These are phyloP conservation scores for Hormiphora californensis DNA, from an alignment of 37 sponge, comb jelly and placozoan genomes.

Conservation along the genomic window DNA sequence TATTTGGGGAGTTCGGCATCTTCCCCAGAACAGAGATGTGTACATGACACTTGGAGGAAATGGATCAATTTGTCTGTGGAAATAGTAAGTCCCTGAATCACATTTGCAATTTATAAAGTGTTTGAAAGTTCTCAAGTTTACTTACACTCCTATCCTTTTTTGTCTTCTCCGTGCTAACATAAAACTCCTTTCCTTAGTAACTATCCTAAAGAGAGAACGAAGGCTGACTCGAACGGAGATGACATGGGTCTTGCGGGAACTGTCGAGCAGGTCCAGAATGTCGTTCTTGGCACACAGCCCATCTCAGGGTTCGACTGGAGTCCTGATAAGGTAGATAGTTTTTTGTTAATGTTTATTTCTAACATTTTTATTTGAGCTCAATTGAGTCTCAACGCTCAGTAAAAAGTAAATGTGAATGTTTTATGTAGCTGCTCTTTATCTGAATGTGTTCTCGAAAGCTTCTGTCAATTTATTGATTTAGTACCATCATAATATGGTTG, in stretches of 20 bases:
- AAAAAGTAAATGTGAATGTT: too few relatives aligned
- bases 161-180: background rate
- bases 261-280: conserved; percentile 81
- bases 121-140: too few relatives aligned
- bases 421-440: too few relatives aligned
- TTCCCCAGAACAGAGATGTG: conserved; percentile 95
- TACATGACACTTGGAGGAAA: conserved; percentile 88
- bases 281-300: conserved; percentile 87
- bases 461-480: background rate
- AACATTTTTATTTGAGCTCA: too few relatives aligned
- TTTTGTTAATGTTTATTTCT: background rate
- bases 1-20: conserved; percentile 86
- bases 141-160: too few relatives aligned
- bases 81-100: conserved; percentile 78
- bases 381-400: too few relatives aligned
- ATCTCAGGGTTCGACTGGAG: conserved; percentile 95
- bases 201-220: conserved; percentile 72
- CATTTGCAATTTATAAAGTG: background rate
- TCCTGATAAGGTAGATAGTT: conserved; percentile 88
- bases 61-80: conserved; percentile 87
- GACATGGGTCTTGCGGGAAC: conserved; percentile 82
- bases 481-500: too few relatives aligned
- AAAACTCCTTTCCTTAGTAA: conserved; percentile 69
- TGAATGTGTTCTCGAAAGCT: too few relatives aligned
- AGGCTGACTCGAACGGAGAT: conserved; percentile 61